A percentile compares a stretch with the other conserved stretches of the same genome.
Conservation (phyloP, 2,113 vertebrate genomes). For the Plotosus lineatus region DNA sequence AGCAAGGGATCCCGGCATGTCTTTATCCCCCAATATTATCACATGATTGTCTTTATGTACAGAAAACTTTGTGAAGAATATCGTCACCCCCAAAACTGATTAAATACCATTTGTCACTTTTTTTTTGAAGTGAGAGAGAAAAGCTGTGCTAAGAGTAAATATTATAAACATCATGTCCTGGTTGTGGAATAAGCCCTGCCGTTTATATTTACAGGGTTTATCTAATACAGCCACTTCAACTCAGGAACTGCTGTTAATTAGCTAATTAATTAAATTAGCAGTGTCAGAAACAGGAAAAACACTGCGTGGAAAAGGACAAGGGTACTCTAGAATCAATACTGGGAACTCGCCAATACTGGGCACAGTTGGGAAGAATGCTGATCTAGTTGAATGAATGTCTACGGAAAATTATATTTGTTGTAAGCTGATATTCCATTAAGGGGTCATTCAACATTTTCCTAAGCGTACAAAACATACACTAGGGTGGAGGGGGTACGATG, state of each 20-base stretch:
- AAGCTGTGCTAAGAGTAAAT: neutral
- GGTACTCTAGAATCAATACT: neutral
- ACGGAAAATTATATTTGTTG: neutral
- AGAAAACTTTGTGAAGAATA: neutral
- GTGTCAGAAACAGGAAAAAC: neutral
- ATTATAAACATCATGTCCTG: neutral
- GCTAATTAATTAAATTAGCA: neutral
- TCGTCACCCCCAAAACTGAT: neutral
- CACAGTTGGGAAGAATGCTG: neutral
- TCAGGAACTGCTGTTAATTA: neutral
- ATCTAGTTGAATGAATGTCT: neutral
- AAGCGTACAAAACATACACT: no score
- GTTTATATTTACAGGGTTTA: neutral
- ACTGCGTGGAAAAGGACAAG: neutral
- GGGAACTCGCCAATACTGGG: neutral
- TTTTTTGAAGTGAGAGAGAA: neutral
- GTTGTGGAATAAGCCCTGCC: neutral
- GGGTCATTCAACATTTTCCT: no score
- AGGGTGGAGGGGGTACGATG: no score
- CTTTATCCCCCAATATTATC: no score
- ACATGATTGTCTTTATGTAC: neutral
- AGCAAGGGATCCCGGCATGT: no score
- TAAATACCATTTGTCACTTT: neutral
- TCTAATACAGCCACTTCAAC: neutral
- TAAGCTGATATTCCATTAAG: neutral